These are phyloP conservation scores for Brachyalestes nurse DNA, from an alignment of 2,797 vertebrate species.

Conservation along the genomic window DNA sequence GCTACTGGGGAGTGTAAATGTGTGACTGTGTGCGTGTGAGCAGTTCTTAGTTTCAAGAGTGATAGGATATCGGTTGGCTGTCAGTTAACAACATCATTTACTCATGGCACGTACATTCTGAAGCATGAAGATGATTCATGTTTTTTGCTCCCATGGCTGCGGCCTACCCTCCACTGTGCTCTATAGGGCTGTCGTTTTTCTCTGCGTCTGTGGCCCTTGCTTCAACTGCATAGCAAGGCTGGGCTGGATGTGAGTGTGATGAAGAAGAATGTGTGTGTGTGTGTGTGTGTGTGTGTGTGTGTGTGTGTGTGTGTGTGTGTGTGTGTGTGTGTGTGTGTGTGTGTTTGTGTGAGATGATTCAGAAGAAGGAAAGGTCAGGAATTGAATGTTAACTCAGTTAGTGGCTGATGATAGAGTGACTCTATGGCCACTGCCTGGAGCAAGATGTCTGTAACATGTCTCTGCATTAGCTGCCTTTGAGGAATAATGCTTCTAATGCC, in stretches of 20 bases:
- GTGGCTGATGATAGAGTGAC: conserved; percentile 29
- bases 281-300: neutral
- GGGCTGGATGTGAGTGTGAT: conserved; percentile 13
- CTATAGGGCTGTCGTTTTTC: neutral
- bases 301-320: neutral
- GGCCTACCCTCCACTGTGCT: neutral
- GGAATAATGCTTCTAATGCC: neutral
- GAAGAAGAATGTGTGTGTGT: conserved; percentile 14
- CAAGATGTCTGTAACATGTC: conserved; percentile 12
- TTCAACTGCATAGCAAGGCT: neutral
- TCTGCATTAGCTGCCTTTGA: conserved; percentile 14
- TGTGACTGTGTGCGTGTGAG: conserved; percentile 1
- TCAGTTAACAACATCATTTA: neutral
- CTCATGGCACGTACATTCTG: neutral
- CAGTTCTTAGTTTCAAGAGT: neutral
- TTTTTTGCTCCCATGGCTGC: neutral
- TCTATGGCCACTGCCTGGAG: conserved; percentile 15
- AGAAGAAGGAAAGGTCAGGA: conserved; percentile 30
- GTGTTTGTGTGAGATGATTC: conserved; percentile 19
- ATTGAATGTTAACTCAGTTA: conserved; percentile 32
- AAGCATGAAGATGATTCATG: neutral
- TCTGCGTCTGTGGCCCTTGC: conserved; percentile 14
- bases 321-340: conserved; percentile 14
- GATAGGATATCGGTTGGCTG: neutral
- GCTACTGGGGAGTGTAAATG: neutral